Conservation (phyloP, 2,113 vertebrate genomes). For the Vidua macroura region DNA sequence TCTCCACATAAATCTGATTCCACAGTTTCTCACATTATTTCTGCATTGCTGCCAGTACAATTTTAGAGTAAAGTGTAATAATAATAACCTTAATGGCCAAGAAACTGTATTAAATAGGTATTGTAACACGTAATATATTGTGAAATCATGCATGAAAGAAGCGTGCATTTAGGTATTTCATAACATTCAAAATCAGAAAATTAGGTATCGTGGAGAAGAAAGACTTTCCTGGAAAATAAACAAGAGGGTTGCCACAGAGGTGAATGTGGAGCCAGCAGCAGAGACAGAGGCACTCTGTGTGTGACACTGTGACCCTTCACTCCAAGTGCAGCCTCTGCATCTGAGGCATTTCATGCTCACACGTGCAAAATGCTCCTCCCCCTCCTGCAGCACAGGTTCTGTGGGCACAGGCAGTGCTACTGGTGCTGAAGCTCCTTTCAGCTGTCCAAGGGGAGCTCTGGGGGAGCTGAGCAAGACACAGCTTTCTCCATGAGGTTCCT, state of each 20-base stretch:
- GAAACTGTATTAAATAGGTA: background rate
- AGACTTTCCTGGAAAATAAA: background rate
- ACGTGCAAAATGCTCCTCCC: background rate
- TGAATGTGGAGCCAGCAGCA: background rate
- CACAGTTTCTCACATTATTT: background rate
- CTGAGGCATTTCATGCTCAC: background rate
- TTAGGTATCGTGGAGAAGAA: background rate
- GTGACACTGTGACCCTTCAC: background rate
- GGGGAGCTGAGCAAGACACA: background rate
- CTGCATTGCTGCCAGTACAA: background rate
- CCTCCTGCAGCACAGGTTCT: background rate
- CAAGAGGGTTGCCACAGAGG: background rate
- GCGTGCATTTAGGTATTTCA: background rate
- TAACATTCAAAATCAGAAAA: background rate
- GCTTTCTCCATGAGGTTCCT: background rate
- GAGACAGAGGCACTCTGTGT: background rate
- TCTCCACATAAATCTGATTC: background rate
- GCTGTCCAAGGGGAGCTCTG: background rate
- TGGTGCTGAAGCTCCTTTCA: background rate
- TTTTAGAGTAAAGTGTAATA: background rate
- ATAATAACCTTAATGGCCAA: background rate
- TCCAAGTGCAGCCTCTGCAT: background rate
- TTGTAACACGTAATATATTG: background rate
- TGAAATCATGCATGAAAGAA: background rate
- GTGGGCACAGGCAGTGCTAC: rapidly evolving